Evolutionary conservation across 2,113 vertebrate genomes (phyloP).

Genomic region (Trogon melanurus): DNA sequence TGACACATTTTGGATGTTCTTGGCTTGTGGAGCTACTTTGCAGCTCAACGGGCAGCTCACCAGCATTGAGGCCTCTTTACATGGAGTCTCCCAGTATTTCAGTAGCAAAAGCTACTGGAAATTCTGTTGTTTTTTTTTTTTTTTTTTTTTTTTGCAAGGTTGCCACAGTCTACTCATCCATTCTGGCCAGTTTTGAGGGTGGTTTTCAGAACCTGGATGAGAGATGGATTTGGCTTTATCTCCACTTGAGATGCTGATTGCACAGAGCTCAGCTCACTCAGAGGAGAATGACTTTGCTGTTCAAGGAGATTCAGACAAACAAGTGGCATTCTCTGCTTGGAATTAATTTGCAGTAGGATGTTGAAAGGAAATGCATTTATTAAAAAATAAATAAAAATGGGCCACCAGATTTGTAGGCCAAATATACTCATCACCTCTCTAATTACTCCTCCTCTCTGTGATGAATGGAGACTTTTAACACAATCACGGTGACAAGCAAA

Average conservation of each 20-base stretch:
- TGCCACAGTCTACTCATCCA: not conserved
- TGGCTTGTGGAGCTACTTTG: not conserved
- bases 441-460: not conserved
- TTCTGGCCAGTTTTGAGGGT: not conserved
- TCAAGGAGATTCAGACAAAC: not conserved
- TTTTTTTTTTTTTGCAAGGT: rapidly evolving
- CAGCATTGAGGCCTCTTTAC: rapidly evolving
- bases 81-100: not conserved
- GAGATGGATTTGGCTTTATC: not conserved
- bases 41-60: not conserved
- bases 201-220: not conserved
- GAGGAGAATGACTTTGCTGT: not conserved
- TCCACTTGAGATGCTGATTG: not conserved
- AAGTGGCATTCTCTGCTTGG: not conserved
- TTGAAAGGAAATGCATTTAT: not conserved
- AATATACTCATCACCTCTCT: not conserved
- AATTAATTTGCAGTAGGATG: not conserved
- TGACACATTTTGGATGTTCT: not conserved
- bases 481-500: not conserved
- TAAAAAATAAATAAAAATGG: not conserved
- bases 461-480: not conserved
- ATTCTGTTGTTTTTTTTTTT: rapidly evolving
- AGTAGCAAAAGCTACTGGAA: not conserved
- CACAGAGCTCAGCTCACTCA: not conserved
- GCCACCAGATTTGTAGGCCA: not conserved